phyloP scores from a whole-genome alignment of 2,113 vertebrate genomes.

The Stigmatopora nigra region DNA sequence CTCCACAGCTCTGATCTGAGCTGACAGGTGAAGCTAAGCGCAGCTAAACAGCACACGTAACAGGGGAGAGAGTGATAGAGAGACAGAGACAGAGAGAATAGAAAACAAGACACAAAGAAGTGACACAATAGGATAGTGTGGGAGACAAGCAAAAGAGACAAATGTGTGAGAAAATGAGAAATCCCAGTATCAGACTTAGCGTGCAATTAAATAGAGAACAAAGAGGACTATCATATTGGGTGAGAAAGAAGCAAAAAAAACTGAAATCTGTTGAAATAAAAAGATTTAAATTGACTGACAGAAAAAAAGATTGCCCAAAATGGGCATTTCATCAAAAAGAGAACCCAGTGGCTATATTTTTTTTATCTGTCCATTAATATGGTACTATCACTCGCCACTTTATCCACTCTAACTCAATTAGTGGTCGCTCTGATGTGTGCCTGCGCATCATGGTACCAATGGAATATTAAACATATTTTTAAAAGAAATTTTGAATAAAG shows the following conservation, averaged over 20 bases:
- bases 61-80: slow-evolving; percentile 17
- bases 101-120: slow-evolving; percentile 1
- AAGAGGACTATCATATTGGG: slow-evolving; percentile 5
- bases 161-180: slow-evolving; percentile 34
- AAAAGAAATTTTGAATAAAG: neutral
- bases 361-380: slow-evolving; percentile 33
- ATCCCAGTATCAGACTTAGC: slow-evolving; percentile 22
- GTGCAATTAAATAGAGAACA: slow-evolving; percentile 41
- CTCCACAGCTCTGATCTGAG: slow-evolving; percentile 64
- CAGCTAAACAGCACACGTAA: slow-evolving; percentile 65
- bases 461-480: neutral
- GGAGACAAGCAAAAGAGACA: slow-evolving; percentile 6
- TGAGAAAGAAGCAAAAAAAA: slow-evolving; percentile 19
- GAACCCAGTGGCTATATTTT: slow-evolving; percentile 34
- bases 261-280: slow-evolving; percentile 20
- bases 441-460: neutral
- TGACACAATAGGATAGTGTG: neutral
- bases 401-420: slow-evolving; percentile 5
- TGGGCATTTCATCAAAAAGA: slow-evolving; percentile 55
- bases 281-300: slow-evolving; percentile 29
- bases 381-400: neutral
- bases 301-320: slow-evolving; percentile 45
- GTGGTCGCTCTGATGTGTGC: neutral
- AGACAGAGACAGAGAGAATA: neutral
- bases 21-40: slow-evolving; percentile 73